These are phyloP conservation scores for Syngnathus rostellatus DNA, from an alignment of 2,797 vertebrate genomes.

Conservation along the genomic window DNA sequence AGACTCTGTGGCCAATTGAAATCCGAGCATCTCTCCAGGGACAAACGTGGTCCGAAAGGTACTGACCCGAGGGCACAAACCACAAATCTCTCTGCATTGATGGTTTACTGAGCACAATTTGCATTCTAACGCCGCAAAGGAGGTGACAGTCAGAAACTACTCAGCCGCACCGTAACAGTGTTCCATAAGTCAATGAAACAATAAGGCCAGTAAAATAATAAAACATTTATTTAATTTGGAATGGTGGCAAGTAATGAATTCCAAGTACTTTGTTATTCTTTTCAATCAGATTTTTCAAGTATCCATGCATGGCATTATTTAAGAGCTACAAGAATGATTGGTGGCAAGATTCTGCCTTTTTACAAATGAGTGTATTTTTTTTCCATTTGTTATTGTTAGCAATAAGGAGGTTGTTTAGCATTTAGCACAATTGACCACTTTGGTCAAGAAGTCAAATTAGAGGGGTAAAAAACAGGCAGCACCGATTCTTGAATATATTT, in stretches of 20 bases:
- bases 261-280: no score
- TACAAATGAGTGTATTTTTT: no score
- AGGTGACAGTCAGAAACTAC: background rate
- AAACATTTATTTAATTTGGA: background rate
- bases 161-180: background rate
- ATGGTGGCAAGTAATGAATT: no score
- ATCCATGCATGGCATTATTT: no score
- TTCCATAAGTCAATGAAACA: background rate
- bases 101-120: background rate
- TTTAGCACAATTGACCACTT: background rate
- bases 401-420: background rate
- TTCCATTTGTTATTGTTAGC: no score
- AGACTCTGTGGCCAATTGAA: background rate
- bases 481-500: constrained; percentile 20
- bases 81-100: background rate
- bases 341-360: no score
- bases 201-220: background rate
- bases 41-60: background rate
- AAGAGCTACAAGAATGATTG: no score
- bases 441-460: background rate
- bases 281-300: no score
- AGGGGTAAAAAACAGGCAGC: background rate
- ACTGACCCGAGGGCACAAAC: background rate
- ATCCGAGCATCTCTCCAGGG: background rate
- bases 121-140: background rate